Evolutionary conservation across 2,797 vertebrate genomes (phyloP), one percentile per base, ranked within the genome.

Genomic region (Rhadinocentrus ornatus): DNA sequence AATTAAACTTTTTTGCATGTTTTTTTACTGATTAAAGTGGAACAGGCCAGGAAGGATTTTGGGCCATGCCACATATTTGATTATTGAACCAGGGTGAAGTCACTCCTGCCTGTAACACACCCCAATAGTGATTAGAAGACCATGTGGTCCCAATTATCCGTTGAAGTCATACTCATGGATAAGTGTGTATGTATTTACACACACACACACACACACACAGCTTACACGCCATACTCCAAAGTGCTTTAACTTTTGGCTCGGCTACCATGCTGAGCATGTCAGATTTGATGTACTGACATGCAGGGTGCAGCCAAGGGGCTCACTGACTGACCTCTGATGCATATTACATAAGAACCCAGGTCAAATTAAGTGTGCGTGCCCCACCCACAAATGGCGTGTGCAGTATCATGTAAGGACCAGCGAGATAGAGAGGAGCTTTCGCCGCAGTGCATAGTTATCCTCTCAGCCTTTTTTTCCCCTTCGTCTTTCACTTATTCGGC

Each of bases 131-230:
- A 63, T 74, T 54, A 27, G 73, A 67, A 58, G n/a, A 53, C 83
- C 91, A 90, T 91, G 82, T 94, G 93, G 86, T 84, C 79, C 84
- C 75, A 79, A 91, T 95, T 93, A 93, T 89, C 75, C 69, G 86
- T 93, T 93, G 91, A 93, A 86, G 88, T 91, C 78, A 90, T 90
- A 70, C 63, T 4, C 58, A 71, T n/a, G 24, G 26, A 70, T 46
- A 24, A 10, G 15, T 20, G 3, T 4, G 3, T 24, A 3, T 4
- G 11, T 9, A 10, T 39, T 13, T 13, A 39, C 12, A 39, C 37
- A 39, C 12, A 26, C 55, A 48, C 52, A 39, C 63, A 66, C 64
- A n/a, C 39, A 71, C 39, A 48, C 62, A 59, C 34, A 53, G 18
- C 16, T 15, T n/a, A 18, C 65, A 59, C 69, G 73, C 63, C 62